Base-by-base conservation (phyloP, 2,888 invertebrate genomes). In the Esperia sulphurella region DNA sequence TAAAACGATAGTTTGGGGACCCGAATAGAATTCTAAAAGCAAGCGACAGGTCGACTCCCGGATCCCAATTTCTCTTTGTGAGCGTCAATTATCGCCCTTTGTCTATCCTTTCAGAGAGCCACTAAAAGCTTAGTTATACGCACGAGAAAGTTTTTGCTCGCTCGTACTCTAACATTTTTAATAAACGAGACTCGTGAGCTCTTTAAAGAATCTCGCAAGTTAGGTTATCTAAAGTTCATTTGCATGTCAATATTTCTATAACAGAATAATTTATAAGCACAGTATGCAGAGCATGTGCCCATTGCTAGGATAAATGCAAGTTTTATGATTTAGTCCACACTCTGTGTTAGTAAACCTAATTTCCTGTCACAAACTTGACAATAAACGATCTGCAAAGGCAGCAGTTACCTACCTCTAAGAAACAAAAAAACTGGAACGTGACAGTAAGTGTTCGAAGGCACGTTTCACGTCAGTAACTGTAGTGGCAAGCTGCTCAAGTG, bases 101-200 rank as follows among this genome's bases (percentile, higher is more conserved):
- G 61, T 63, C 59, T 60, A 52, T 58, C 53, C 57, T 58, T 61
- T 63, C 63, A 65, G 67, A 70, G 57, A 58, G 55, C 57, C 54
- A 51, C 63, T 63, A 64, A 71, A 71, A 64, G 62, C 61, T 61
- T 65, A 65, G 62, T 67, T 71, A n/a, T n/a, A 62, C 14, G 43
- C 10, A 14, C 30, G 38, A 33, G 41, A 59, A 65, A 68, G 59
- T 66, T 66, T 59, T n/a, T 57, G 49, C 56, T 51, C 51, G 51
- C 58, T 62, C 49, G 48, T 53, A 8, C 55, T 53, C 60, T 52
- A 61, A 61, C 52, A 55, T 61, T 67, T 67, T 70, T 63, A 65
- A 64, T 62, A 65, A 54, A 57, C 55, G 54, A 57, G 54, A 58
- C 53, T 59, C 54, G 51, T 56, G 52, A 64, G 61, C 58, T n/a